phyloP scores from a whole-genome alignment of 2,113 vertebrate genomes.

The Fregata magnificens region DNA sequence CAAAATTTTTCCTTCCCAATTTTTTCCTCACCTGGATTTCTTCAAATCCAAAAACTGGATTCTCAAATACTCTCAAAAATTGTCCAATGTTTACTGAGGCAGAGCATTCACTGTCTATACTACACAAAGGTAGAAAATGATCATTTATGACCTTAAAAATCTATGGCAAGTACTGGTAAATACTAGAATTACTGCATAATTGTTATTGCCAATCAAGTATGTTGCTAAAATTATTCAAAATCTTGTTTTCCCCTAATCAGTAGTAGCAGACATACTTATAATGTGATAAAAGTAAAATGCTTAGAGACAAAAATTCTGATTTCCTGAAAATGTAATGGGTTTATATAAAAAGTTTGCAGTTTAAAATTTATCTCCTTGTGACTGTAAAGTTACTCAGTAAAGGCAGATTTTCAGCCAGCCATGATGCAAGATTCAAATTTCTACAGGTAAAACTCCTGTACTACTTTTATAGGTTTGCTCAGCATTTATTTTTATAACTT shows the following conservation, averaged over 20 bases:
- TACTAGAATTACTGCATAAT: background rate
- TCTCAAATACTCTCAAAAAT: background rate
- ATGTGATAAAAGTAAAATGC: background rate
- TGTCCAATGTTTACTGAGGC: background rate
- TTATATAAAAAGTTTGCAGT: background rate
- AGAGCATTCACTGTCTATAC: background rate
- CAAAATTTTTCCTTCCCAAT: background rate
- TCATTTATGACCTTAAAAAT: background rate
- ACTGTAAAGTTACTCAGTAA: background rate
- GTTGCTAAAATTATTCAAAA: background rate
- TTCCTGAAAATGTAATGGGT: background rate
- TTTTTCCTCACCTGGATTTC: background rate
- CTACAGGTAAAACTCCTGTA: background rate
- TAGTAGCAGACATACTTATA: background rate
- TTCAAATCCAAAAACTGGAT: background rate
- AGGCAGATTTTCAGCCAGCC: background rate
- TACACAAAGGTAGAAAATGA: background rate
- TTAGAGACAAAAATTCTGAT: background rate
- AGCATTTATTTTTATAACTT: background rate
- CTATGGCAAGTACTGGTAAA: background rate
- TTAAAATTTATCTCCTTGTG: background rate
- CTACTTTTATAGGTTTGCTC: background rate
- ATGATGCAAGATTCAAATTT: background rate
- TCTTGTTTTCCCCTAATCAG: background rate
- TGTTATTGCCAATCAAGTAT: background rate